Evolutionary conservation across 2,888 invertebrate species (phyloP).

Genomic region (Poecilus cupreus): DNA sequence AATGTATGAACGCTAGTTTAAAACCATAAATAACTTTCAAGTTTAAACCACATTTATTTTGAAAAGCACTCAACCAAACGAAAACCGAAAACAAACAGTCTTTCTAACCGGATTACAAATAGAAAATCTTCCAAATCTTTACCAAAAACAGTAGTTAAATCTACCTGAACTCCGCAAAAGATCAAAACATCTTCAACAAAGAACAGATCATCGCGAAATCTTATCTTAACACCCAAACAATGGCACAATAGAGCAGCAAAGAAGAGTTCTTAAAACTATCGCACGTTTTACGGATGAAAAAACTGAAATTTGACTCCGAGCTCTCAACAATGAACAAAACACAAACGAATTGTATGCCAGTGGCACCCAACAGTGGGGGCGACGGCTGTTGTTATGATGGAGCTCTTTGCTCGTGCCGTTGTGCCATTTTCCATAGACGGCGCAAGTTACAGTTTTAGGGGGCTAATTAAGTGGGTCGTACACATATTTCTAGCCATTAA

Average conservation of each 20-base stretch:
- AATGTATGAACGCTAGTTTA: too few species aligned
- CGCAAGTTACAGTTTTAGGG: not conserved
- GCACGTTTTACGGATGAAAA: conserved; percentile 16
- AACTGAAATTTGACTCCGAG: conserved; percentile 48
- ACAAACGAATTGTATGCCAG: conserved; percentile 37
- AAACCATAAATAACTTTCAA: not conserved
- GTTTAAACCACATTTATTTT: conserved; percentile 5
- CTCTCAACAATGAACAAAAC: conserved; percentile 52
- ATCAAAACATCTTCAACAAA: conserved; percentile 11
- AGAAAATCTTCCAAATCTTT: not conserved
- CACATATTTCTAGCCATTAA: not conserved
- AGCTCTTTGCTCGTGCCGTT: not conserved
- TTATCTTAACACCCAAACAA: conserved; percentile 47
- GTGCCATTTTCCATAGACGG: not conserved
- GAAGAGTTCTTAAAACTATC: conserved; percentile 17
- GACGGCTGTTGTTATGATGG: not conserved
- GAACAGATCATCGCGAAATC: not conserved
- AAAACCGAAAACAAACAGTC: conserved; percentile 1
- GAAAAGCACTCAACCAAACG: not conserved
- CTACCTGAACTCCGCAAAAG: conserved; percentile 32
- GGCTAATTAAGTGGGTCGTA: too few species aligned
- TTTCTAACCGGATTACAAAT: conserved; percentile 24
- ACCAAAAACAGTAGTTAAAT: not conserved
- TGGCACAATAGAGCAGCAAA: conserved; percentile 38
- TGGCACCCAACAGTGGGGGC: conserved; percentile 20